Evolutionary conservation across 2,797 vertebrate species (phyloP).

Genomic region (Alosa sapidissima): DNA sequence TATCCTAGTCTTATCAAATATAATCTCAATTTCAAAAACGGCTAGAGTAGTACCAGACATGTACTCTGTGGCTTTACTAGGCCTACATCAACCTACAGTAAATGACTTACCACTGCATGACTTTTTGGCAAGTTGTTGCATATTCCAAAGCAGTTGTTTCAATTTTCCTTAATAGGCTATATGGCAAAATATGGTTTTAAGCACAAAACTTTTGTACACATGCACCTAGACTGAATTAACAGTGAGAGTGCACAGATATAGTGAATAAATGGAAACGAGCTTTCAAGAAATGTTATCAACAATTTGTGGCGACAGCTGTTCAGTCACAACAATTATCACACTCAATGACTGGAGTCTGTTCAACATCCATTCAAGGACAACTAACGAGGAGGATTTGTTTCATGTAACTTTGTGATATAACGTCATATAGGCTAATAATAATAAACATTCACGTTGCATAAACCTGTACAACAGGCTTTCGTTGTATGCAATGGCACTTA

Average conservation of each 20-base stretch:
- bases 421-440: background rate
- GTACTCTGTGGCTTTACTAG: background rate
- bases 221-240: background rate
- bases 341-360: background rate
- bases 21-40: background rate
- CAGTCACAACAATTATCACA: background rate
- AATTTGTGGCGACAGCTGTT: background rate
- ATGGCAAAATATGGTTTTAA: no score
- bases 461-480: background rate
- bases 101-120: background rate
- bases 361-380: background rate
- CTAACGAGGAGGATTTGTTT: background rate
- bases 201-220: no score
- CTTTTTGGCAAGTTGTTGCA: background rate
- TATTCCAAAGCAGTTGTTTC: background rate
- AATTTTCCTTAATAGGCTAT: background rate
- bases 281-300: background rate
- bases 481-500: background rate
- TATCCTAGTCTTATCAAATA: background rate
- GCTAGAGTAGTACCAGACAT: background rate
- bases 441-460: background rate
- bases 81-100: background rate
- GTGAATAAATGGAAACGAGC: background rate
- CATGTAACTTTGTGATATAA: background rate
- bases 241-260: no score